Base-by-base conservation (phyloP, 2,113 vertebrate species). In the Urocolius indicus region DNA sequence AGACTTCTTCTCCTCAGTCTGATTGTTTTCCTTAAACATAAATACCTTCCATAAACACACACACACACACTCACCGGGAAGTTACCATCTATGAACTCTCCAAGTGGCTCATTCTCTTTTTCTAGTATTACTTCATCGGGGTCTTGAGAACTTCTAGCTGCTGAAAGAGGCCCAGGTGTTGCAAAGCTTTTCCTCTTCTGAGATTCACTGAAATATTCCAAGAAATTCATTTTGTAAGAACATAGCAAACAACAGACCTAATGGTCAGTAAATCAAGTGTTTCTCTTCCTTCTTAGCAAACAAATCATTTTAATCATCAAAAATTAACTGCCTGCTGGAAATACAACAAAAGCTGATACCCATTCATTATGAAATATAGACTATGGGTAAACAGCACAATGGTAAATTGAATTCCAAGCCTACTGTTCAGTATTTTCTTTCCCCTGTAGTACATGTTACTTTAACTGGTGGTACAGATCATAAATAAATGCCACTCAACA, bases 11-110 rank as follows among this genome's bases (percentile, higher is more conserved):
- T 80, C 72, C 21, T 74, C 23, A 77, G 27, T 75, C 2, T 36
- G 26, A 78, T 38, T 68, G 78, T 41, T 6, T 51, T 89, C 90
- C 66, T 75, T 68, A 78, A 89, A 48, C 71, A 29, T 63, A 92
- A 92, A 81, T 48, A 87, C n/a, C 45, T 65, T 73, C 36, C 26
- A 5, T 18, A 87, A 69, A 10, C 21, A 41, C 38, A 10, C 21
- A 41, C 38, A 10, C 21, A 78, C 85, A 92, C 85, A 98, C 98
- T 98, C 95, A 99, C 99, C 89, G 99, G 99, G 88, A 99, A 98
- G 95, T 98, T 99, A 84, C 98, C 98, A 77, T 98, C 97, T 45
- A 98, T 97, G 8, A 96, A 82, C 57, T 98, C 98, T 74, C 93
- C 88, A 87, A 96, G 72, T 5, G 95, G 84, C 41, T 98, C 98